phyloP scores from a whole-genome alignment of 1,140 invertebrate genomes.

The Chelonus insularis region DNA sequence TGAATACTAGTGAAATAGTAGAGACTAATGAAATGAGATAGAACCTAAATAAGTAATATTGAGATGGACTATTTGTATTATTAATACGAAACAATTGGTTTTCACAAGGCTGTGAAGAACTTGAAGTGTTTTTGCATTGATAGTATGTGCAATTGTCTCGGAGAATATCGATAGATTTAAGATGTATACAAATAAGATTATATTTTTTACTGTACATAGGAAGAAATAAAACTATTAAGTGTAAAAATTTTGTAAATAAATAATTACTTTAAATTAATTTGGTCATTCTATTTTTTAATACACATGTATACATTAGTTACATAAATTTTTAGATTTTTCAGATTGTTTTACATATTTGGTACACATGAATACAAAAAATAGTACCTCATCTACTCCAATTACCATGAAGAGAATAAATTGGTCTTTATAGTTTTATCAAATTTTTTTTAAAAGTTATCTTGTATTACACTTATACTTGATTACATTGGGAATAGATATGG shows the following conservation, averaged over 20 bases:
- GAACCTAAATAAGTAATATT: too few species aligned
- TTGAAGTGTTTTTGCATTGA: neutral
- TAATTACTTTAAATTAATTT: too few species aligned
- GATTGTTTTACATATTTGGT: neutral
- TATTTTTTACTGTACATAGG: too few species aligned
- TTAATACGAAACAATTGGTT: neutral
- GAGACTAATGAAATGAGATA: too few species aligned
- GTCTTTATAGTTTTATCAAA: neutral
- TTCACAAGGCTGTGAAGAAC: constrained; percentile 1
- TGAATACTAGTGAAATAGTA: too few species aligned
- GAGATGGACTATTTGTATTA: neutral
- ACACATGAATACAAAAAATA: constrained; percentile 30
- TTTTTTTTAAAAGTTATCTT: too few species aligned
- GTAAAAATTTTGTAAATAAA: too few species aligned
- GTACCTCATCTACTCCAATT: constrained; percentile 10
- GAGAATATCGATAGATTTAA: too few species aligned
- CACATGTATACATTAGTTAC: neutral
- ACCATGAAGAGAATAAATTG: neutral
- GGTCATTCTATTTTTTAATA: neutral
- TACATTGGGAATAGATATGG: constrained; percentile 8
- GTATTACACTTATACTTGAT: too few species aligned
- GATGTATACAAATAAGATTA: too few species aligned
- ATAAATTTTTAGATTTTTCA: neutral
- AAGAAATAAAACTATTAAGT: too few species aligned
- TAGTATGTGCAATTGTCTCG: neutral